Conservation (phyloP, 1,140 invertebrate genomes). For the Batillaria attramentaria region DNA sequence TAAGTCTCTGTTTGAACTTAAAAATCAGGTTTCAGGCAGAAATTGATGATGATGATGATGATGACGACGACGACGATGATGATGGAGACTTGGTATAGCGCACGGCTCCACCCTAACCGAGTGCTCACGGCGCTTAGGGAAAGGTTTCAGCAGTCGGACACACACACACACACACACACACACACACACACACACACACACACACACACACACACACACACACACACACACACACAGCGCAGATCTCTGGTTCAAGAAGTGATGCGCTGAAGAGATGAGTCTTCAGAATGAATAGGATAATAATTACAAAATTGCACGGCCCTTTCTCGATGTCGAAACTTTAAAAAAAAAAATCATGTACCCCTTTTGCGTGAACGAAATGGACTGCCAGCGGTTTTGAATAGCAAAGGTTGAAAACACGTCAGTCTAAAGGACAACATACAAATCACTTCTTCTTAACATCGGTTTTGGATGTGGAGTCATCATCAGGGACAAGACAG, state of each 20-base stretch:
- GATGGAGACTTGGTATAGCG: too few species aligned
- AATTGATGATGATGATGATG: background rate
- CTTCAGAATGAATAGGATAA: background rate
- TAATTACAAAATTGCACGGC: background rate
- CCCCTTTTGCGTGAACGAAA: background rate
- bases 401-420: too few species aligned
- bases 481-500: too few species aligned
- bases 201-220: constrained; percentile 4
- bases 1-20: too few species aligned
- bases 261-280: background rate
- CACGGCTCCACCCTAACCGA: too few species aligned
- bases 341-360: background rate
- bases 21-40: background rate
- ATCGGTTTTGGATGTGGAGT: too few species aligned
- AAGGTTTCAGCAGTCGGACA: background rate
- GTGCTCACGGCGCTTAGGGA: too few species aligned
- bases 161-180: background rate
- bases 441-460: too few species aligned
- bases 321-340: background rate
- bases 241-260: background rate
- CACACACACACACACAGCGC: background rate
- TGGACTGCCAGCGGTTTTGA: too few species aligned
- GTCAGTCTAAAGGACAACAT: too few species aligned
- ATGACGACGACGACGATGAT: background rate
- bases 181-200: constrained; percentile 12